Evolutionary conservation across 2,888 invertebrate genomes (phyloP).

Genomic region (Mayetiola destructor): DNA sequence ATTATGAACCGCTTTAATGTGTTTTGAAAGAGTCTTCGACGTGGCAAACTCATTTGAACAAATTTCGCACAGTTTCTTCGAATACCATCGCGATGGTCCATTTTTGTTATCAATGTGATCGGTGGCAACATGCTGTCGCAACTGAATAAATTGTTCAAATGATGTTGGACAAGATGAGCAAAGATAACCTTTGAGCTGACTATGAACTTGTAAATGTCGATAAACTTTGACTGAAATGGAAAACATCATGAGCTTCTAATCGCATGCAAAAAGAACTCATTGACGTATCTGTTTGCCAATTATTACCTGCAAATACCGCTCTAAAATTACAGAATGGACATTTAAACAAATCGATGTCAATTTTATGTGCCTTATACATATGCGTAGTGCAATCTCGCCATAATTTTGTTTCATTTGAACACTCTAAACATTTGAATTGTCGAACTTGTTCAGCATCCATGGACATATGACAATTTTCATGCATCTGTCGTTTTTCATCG

Average conservation of each 20-base stretch:
- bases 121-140: constrained; percentile 43
- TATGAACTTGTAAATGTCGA: constrained; percentile 49
- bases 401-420: constrained; percentile 38
- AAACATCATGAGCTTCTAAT: constrained; percentile 17
- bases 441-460: constrained; percentile 22
- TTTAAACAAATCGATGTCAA: constrained; percentile 43
- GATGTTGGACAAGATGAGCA: constrained; percentile 43
- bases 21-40: constrained; percentile 50
- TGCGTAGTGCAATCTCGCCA: constrained; percentile 55
- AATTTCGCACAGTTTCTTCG: constrained; percentile 49
- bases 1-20: constrained; percentile 56
- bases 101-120: constrained; percentile 23
- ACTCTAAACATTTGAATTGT: constrained; percentile 40
- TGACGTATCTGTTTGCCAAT: constrained; percentile 9
- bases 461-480: constrained; percentile 38
- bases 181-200: constrained; percentile 37
- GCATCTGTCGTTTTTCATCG: constrained; percentile 34
- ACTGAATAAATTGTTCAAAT: constrained; percentile 46
- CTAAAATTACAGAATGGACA: constrained; percentile 45
- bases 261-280: not conserved
- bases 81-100: constrained; percentile 35
- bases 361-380: constrained; percentile 50
- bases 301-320: constrained; percentile 37
- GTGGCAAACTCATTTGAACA: constrained; percentile 55
- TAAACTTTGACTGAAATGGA: constrained; percentile 39